Base-by-base conservation (phyloP, 2,888 invertebrate species). In the Chaitophorus viminalis region DNA sequence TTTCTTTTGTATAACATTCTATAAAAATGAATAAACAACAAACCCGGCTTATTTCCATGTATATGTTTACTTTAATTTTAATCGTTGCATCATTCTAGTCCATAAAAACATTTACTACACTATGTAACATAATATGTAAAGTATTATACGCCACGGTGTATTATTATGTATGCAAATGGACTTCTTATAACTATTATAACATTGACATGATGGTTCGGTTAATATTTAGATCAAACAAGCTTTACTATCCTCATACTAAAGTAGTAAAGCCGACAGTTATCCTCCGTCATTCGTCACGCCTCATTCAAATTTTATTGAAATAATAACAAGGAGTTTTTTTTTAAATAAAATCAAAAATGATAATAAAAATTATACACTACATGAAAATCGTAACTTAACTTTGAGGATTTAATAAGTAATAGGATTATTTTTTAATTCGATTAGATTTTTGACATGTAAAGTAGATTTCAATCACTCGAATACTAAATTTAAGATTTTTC, bases 91-190 rank as follows among this genome's bases (percentile, higher is more conserved):
- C 52, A 77, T 77, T 68, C 52, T 36, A 77, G 52, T 46, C 33
- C 14, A 68, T 52, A 18, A 29, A 39, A 14, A 77, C 46, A 46
- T 54, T 33, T 14, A 46, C 46, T 11, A 75, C 8, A 84, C 25
- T 14, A 72, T n/a, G 31, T 33, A 85, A 76, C 76, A 85, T 77
- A 85, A 77, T 68, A 76, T 76, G 33, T 68, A 46, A 25, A 70
- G 5, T 65, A 33, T 33, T 46, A 52, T 68, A 68, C 9, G 65
- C n/a, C 65, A 68, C 25, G 25, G 14, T 77, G 68, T 85, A 65
- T 85, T 85, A 77, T 85, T 85, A 85, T 68, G 77, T 77, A 85
- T 85, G 77, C 77, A 77, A 85, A 85, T 77, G 68, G 85, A 68
- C 0, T 77, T 36, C 54, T 52, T 68, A 81, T 31, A 76, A 25